Evolutionary conservation across 92 coral and sea anemone species (phyloP), one percentile per base, ranked within the genome.

Genomic region (Anthopleura xanthogrammica): DNA sequence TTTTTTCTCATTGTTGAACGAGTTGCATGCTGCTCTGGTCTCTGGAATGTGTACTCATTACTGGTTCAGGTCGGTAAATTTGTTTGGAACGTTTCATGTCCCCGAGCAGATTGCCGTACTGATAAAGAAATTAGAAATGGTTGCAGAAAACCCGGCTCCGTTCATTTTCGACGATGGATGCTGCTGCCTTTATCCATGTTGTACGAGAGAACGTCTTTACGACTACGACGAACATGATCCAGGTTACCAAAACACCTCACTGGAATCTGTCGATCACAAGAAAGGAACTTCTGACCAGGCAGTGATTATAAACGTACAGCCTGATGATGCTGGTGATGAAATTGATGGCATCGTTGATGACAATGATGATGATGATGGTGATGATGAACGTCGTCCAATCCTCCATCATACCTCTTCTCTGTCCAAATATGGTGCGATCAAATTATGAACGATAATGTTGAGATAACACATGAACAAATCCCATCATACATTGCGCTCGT

Each of bases 51-150:
- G 87, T 83, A 52, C 41, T 13, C 84, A 78, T 78, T 74, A 79
- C 77, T 87, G 90, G 90, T 87, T 87, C 65, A 87, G 60, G 39
- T 48, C 55, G 48, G 79, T 87, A 36, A 87, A 83, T 56, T 13
- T 83, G 72, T 87, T 87, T 22, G 80, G 36, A 20, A 16, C 9
- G 54, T 41, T 75, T 24, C 2, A 8, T 5, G 19, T 29, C 42
- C 41, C 41, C 5, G 11, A 68, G 5, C 14, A 12, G 42, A 4
- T 29, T 68, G 5, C 16, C 42, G 41, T 14, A 8, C 42, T 68
- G 41, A 68, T 68, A 23, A 23, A 36, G 74, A 68, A 68, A 68
- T 68, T 68, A 68, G 42, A 68, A 68, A 68, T 5, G 12, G 29
- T 68, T 36, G 74, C 41, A 29, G 19, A 68, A 68, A 68, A 68